Evolutionary conservation across 2,888 invertebrate species (phyloP), one percentile per base, ranked within the genome.

Genomic region (Metopia argyrocephala): DNA sequence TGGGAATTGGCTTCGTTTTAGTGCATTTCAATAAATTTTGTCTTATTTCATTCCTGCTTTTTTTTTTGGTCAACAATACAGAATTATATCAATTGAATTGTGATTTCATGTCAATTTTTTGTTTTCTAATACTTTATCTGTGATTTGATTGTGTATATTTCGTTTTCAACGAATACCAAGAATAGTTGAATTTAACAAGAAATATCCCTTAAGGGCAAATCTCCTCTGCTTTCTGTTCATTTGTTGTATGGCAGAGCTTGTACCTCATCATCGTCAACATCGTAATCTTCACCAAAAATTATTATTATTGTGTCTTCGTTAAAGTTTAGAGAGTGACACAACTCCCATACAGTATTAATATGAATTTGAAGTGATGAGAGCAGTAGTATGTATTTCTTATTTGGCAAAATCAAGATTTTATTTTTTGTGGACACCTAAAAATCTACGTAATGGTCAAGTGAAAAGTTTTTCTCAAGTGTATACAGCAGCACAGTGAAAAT

Each of bases 1-100:
- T 21, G 61, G 54, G 74, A 81, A 88, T 88, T 89, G 89, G 89
- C 89, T 89, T 88, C 89, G 88, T 89, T 89, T 87, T 78, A 75
- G 75, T 81, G 78, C 76, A 80, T 68, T 79, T 80, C 64, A 64
- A 74, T 68, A 61, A 59, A 79, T 61, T 27, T 75, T 66, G 23
- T 64, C 62, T 38, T 66, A n/a, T 45, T 15, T 20, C 31, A 25
- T 15, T 52, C 70, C 54, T 57, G 57, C 48, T 18, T 18, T 15
- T 62, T 61, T 57, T 57, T 20, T 62, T 66, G 78, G 71, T 54
- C 78, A 31, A 78, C 45, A 71, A 65, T 45, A 71, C 59, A 61
- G 56, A 68, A 68, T 71, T 71, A 78, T 83, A 84, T 83, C 84
- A 84, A 84, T 85, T 85, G 85, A 85, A 83, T 85, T 85, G 83